Base-by-base conservation (phyloP, 2,888 invertebrate genomes). In the Callinectes sapidus region DNA sequence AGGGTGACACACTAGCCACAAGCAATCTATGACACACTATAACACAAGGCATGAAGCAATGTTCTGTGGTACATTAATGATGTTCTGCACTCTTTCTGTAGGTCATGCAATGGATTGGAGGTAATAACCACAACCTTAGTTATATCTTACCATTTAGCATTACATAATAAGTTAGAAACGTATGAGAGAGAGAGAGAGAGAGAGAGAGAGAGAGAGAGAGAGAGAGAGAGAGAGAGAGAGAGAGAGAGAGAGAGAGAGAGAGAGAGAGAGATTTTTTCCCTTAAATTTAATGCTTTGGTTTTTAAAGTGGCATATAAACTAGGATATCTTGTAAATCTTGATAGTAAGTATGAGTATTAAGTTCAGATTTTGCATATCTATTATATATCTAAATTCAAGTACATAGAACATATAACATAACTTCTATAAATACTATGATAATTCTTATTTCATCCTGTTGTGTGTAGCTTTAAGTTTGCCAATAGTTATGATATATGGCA, bases 161-260 rank as follows among this genome's bases (percentile, higher is more conserved):
- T 6, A 71, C 28, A 28, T 28, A 28, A 71, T 13, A 71, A 61
- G 23, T 23, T 18, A 23, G 23, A 23, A 61, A 23, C 3, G 61
- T 16, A 28, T 16, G 32, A 2, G 16, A 2, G 16, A 16, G 81
- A 35, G 81, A 81, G 35, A 35, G 87, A 48, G n/a, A 6, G 54
- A n/a, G 42, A 87, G 87, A 39, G 42, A 87, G 13, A 87, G 16
- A 18, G 42, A 87, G n/a, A 87, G 48, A 90, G 18, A 61, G 66
- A 90, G 23, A 39, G 32, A 32, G 35, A 39, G 89, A 90, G 89
- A 89, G 89, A 89, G 89, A 89, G 89, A 89, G 89, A 89, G 89
- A 89, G 71, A 89, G 61, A 89, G 89, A 89, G 89, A 89, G 89
- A 89, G 89, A 89, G 71, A 89, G 89, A 89, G 89, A 89, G 89